Percentiles rank a stretch among this genome's conserved stretches.
These are phyloP conservation scores for Tadarida brasiliensis DNA, from an alignment of 2,797 vertebrate genomes.

Conservation along the genomic window DNA sequence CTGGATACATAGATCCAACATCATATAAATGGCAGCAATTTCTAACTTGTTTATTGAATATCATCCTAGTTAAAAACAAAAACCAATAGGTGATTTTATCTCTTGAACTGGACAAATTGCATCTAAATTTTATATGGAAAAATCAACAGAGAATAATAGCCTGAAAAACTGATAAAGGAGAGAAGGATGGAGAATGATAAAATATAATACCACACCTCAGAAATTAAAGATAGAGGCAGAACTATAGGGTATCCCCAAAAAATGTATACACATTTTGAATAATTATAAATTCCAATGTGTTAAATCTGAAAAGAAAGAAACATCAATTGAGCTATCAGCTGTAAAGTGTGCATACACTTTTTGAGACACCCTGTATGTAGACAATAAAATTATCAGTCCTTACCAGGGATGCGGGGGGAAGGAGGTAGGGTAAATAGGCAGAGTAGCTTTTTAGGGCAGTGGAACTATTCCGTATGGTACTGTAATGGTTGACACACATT, in stretches of 20 bases:
- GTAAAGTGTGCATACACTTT: too few relatives aligned
- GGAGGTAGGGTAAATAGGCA: background rate
- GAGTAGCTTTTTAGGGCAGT: background rate
- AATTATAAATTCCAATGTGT: too few relatives aligned
- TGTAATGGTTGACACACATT: background rate
- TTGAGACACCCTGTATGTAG: too few relatives aligned
- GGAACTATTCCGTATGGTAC: background rate
- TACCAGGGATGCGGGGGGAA: background rate
- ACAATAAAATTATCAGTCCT: background rate
- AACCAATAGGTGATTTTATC: background rate
- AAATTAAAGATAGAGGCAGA: background rate
- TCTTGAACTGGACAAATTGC: background rate
- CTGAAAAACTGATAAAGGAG: background rate
- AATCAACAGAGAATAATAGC: background rate
- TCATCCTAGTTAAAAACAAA: background rate
- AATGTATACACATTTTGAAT: too few relatives aligned
- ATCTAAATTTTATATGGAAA: background rate
- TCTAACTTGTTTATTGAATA: background rate
- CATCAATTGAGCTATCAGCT: too few relatives aligned
- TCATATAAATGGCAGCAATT: background rate
- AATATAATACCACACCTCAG: background rate
- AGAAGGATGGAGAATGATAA: background rate
- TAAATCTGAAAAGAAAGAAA: too few relatives aligned
- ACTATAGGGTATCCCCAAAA: background rate
- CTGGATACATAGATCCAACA: background rate